phyloP scores from a whole-genome alignment of 1,140 invertebrate genomes.

The Hyles vespertilio region DNA sequence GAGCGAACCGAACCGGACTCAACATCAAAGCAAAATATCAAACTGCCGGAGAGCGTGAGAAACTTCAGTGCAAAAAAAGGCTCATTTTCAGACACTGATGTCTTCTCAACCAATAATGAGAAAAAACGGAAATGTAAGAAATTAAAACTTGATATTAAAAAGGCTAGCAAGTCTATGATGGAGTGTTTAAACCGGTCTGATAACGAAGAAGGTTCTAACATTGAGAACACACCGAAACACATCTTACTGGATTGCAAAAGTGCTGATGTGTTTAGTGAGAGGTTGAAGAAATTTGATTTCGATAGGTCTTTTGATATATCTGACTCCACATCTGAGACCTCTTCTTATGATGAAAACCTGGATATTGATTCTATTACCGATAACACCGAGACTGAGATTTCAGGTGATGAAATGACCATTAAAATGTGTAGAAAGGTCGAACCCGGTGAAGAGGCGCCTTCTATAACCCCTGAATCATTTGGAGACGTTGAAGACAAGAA shows the following conservation, averaged over 20 bases:
- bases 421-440: slow-evolving; percentile 64
- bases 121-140: slow-evolving; percentile 40
- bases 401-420: slow-evolving; percentile 33
- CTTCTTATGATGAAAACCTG: slow-evolving; percentile 34
- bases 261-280: slow-evolving; percentile 49
- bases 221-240: slow-evolving; percentile 64
- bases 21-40: slow-evolving; percentile 44
- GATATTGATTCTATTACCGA: slow-evolving; percentile 53
- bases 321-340: slow-evolving; percentile 45
- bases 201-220: slow-evolving; percentile 25
- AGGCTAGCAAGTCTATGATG: slow-evolving; percentile 47
- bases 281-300: slow-evolving; percentile 52
- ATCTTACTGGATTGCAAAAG: slow-evolving; percentile 46
- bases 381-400: slow-evolving; percentile 43
- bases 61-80: slow-evolving; percentile 45
- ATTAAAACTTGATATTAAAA: slow-evolving; percentile 57
- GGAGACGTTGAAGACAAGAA: slow-evolving; percentile 56
- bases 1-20: slow-evolving; percentile 48
- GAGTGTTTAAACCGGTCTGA: slow-evolving; percentile 22
- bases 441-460: slow-evolving; percentile 24
- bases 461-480: slow-evolving; percentile 51
- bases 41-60: slow-evolving; percentile 45
- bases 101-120: slow-evolving; percentile 26
- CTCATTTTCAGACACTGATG: slow-evolving; percentile 58
- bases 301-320: slow-evolving; percentile 56